Conservation (phyloP, 2,113 vertebrate genomes). For the Mormoops blainvillei region DNA sequence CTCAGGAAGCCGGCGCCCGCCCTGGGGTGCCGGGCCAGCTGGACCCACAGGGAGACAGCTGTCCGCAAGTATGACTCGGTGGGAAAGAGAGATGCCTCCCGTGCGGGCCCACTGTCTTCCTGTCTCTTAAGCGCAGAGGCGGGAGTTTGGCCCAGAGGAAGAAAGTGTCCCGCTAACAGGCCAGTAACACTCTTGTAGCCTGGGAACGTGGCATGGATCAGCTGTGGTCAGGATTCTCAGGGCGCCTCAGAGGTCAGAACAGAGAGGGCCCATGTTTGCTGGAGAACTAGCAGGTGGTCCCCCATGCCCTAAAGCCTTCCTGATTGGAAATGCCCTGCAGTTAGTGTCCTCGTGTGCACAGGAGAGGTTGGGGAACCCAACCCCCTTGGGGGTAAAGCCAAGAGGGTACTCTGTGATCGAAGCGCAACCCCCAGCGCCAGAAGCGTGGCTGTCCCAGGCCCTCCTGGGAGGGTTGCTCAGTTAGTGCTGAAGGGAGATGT, state of each 20-base stretch:
- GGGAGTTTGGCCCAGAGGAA: conserved; percentile 49
- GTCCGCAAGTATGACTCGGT: background rate
- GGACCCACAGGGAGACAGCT: background rate
- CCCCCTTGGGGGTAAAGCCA: background rate
- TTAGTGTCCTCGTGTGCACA: background rate
- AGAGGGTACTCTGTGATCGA: background rate
- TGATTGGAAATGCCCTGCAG: background rate
- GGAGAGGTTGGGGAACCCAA: background rate
- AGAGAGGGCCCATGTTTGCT: background rate
- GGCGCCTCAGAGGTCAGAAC: background rate
- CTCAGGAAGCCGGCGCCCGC: background rate
- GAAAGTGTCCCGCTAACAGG: conserved; percentile 9
- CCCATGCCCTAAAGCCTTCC: background rate
- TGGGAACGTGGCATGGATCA: background rate
- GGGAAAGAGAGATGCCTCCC: background rate
- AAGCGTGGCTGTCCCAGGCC: background rate
- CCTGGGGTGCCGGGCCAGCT: background rate
- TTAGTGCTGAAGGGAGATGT: background rate
- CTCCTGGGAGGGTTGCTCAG: background rate
- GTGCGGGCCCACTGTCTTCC: background rate
- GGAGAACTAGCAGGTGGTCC: background rate
- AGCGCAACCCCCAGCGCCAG: background rate
- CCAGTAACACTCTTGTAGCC: background rate
- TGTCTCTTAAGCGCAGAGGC: background rate
- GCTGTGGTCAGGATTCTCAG: background rate